These are phyloP conservation scores for Podarcis raffonei DNA, from an alignment of 2,113 vertebrate genomes.

Conservation along the genomic window DNA sequence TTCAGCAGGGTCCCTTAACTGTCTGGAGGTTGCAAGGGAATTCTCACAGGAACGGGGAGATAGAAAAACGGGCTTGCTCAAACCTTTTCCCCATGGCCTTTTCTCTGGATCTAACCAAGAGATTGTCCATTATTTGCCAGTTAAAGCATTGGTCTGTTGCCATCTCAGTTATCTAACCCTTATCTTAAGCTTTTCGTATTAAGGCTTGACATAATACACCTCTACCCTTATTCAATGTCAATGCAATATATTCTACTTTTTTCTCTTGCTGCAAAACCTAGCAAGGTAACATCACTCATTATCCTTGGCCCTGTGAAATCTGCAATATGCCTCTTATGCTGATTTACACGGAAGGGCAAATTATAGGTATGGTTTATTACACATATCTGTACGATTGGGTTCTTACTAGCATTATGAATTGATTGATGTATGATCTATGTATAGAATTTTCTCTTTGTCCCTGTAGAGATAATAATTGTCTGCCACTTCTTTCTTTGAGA, in stretches of 20 bases:
- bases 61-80: background rate
- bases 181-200: background rate
- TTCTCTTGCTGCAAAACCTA: background rate
- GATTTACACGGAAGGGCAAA: slow-evolving; percentile 22
- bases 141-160: background rate
- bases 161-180: background rate
- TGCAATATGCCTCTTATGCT: slow-evolving; percentile 22
- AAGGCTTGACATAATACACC: background rate
- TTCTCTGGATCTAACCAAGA: background rate
- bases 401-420: slow-evolving; percentile 36
- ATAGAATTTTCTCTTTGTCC: slow-evolving; percentile 28
- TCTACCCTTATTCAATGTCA: background rate
- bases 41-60: background rate
- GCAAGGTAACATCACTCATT: background rate
- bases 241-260: background rate
- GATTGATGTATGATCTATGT: slow-evolving; percentile 30
- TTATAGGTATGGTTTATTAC: slow-evolving; percentile 3
- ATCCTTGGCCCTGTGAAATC: background rate
- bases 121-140: background rate
- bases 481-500: slow-evolving; percentile 30
- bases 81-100: background rate
- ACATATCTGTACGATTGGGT: slow-evolving; percentile 17
- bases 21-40: background rate
- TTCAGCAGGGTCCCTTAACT: background rate
- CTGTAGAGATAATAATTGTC: slow-evolving; percentile 27